A percentile compares a stretch with the other conserved stretches of the same genome.
Evolutionary conservation across 2,797 vertebrate species (phyloP).

Genomic region (Phyllotis vaccarum): DNA sequence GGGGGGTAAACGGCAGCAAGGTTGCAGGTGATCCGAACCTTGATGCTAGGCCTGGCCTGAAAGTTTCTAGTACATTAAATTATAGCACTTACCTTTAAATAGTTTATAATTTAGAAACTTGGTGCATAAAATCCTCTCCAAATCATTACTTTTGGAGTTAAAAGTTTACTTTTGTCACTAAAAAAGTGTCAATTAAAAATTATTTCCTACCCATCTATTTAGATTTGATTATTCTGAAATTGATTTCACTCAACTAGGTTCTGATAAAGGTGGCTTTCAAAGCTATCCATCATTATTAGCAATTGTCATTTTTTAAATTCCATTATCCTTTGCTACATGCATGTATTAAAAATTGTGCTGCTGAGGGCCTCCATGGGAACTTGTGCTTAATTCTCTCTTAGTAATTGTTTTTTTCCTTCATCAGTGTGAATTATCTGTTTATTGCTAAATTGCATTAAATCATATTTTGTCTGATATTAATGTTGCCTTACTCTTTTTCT

Average conservation of each 20-base stretch:
- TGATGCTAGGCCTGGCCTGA: too few species aligned
- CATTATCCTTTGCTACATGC: conserved; percentile 24
- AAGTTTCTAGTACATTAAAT: neutral
- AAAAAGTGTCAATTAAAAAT: conserved; percentile 35
- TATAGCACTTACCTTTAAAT: conserved; percentile 13
- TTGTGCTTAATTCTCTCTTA: neutral
- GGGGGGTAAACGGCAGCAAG: too few species aligned
- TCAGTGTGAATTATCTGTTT: conserved; percentile 28
- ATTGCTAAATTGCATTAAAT: conserved; percentile 51
- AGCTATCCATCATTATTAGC: neutral
- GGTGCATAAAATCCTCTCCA: conserved; percentile 22
- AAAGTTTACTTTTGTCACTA: conserved; percentile 57
- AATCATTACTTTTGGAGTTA: conserved; percentile 17
- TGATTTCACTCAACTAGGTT: conserved; percentile 57
- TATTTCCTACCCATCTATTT: conserved; percentile 11
- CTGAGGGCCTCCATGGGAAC: neutral
- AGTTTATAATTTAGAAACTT: conserved; percentile 56
- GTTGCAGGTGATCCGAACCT: too few species aligned
- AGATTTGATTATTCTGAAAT: conserved; percentile 33
- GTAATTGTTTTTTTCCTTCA: neutral
- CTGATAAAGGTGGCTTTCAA: conserved; percentile 33
- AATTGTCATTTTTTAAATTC: conserved; percentile 15
- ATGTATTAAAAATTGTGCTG: conserved; percentile 1
- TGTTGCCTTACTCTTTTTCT: conserved; percentile 38
- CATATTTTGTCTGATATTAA: conserved; percentile 31